A percentile compares a stretch with the other conserved stretches of the same genome.
Conservation (phyloP, 2,888 invertebrate species). For the Agrotis exclamationis region DNA sequence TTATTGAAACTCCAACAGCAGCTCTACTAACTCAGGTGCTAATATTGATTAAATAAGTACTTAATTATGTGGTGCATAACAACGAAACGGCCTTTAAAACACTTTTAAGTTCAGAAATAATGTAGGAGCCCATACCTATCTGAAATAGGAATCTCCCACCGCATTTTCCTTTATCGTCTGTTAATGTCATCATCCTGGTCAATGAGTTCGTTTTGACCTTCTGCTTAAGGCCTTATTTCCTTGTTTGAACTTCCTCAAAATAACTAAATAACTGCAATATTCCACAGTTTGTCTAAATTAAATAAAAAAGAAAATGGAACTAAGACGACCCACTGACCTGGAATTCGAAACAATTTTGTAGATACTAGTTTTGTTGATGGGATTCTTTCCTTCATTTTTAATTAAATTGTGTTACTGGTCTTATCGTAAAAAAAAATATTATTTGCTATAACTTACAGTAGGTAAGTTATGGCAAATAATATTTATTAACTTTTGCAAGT, state of each 20-base stretch:
- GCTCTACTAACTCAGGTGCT: conserved; percentile 94
- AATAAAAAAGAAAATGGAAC: neutral
- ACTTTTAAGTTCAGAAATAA: neutral
- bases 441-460: no score
- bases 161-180: conserved; percentile 9
- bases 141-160: neutral
- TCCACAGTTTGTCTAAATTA: neutral
- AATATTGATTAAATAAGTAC: conserved; percentile 20
- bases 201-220: neutral
- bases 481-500: conserved; percentile 7
- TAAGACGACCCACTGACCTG: no score
- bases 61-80: neutral
- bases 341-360: neutral
- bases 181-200: neutral
- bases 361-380: neutral
- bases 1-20: conserved; percentile 94
- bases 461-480: no score
- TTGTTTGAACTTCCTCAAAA: neutral
- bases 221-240: neutral
- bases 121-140: neutral
- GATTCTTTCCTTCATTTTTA: neutral
- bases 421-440: no score
- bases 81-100: neutral
- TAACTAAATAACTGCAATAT: neutral
- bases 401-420: neutral